Percentiles rank a stretch among this genome's conserved stretches.
phyloP scores from a whole-genome alignment of 2,797 vertebrate species.

The Podargus strigoides region DNA sequence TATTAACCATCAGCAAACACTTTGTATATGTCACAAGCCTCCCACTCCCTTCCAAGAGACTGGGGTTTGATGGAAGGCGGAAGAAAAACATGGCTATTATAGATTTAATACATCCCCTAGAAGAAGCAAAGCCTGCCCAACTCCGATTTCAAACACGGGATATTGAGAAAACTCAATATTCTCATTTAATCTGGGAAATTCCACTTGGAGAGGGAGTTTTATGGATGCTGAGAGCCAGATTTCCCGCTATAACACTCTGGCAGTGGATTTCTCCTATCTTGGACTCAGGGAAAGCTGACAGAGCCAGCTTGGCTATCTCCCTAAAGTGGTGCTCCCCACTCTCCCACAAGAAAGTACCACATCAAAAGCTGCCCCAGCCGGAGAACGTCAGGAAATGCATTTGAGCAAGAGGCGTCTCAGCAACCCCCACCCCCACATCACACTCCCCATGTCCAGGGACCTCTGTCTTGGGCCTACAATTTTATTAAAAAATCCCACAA shows the following conservation, averaged over 20 bases:
- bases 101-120: conserved; percentile 34
- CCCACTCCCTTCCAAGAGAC: not conserved
- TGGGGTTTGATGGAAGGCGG: not conserved
- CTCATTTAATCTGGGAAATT: conserved; percentile 57
- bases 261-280: conserved; percentile 16
- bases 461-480: not conserved
- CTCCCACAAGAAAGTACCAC: conserved; percentile 52
- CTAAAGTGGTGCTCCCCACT: conserved; percentile 37
- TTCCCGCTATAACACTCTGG: conserved; percentile 26
- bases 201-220: conserved; percentile 42
- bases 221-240: conserved; percentile 26
- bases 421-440: conserved; percentile 39
- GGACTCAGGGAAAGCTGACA: conserved; percentile 7
- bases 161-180: conserved; percentile 34
- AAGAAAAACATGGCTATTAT: conserved; percentile 2
- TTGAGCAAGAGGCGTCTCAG: conserved; percentile 31
- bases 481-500: conserved; percentile 61
- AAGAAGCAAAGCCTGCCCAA: conserved; percentile 18
- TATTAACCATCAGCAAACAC: conserved; percentile 45
- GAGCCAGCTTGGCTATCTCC: conserved; percentile 50
- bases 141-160: not conserved
- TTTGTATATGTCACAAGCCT: conserved; percentile 47
- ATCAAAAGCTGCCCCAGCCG: conserved; percentile 40
- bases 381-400: conserved; percentile 45
- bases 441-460: conserved; percentile 45